These are phyloP conservation scores for Paralvinella palmiformis DNA, from an alignment of 1,140 invertebrate genomes.

Conservation along the genomic window DNA sequence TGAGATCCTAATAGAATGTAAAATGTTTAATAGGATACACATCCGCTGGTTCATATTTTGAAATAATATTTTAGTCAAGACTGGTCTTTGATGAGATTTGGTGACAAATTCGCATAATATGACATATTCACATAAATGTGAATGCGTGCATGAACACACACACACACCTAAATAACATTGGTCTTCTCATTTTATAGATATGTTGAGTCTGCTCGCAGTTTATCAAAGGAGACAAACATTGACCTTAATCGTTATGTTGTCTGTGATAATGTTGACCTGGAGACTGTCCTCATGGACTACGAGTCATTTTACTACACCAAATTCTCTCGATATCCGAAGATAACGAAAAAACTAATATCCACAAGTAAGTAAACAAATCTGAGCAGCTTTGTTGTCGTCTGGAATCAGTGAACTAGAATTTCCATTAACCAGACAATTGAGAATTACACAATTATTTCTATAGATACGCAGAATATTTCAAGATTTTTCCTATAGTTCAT, in stretches of 20 bases:
- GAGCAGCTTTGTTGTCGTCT: too few species aligned
- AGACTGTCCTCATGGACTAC: slow-evolving; percentile 80
- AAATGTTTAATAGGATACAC: neutral
- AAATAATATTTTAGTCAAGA: too few species aligned
- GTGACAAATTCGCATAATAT: neutral
- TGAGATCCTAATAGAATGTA: neutral
- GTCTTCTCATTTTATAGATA: slow-evolving; percentile 48
- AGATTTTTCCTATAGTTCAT: too few species aligned
- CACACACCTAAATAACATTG: slow-evolving; percentile 13
- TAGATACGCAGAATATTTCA: too few species aligned
- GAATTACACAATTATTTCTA: too few species aligned
- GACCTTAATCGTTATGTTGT: slow-evolving; percentile 65
- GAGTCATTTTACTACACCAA: slow-evolving; percentile 77
- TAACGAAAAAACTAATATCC: slow-evolving; percentile 58
- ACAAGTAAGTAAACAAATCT: slow-evolving; percentile 39
- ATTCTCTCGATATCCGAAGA: slow-evolving; percentile 77
- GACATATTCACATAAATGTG: neutral
- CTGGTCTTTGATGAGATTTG: too few species aligned
- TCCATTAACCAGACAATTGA: too few species aligned
- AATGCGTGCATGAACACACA: neutral
- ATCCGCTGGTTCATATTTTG: neutral
- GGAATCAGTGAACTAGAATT: too few species aligned
- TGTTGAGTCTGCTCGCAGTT: slow-evolving; percentile 56
- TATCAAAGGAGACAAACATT: slow-evolving; percentile 63
- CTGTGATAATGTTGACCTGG: slow-evolving; percentile 86